These are phyloP conservation scores for Manacus vitellinus DNA, from an alignment of 2,113 vertebrate genomes.

Conservation along the genomic window DNA sequence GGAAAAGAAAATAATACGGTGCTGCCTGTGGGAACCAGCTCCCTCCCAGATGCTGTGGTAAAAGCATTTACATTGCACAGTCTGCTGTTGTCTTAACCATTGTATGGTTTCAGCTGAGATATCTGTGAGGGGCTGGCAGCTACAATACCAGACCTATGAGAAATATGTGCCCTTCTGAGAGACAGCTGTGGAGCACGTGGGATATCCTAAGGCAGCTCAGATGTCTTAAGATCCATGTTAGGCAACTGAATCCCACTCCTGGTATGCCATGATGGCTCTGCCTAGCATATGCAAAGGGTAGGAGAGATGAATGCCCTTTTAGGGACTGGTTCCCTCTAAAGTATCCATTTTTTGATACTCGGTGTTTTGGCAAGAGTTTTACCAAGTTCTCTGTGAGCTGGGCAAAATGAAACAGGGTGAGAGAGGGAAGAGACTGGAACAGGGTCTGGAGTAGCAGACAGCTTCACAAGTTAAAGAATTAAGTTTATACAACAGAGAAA, in stretches of 20 bases:
- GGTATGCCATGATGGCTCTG: background rate
- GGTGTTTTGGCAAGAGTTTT: background rate
- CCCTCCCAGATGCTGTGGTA: background rate
- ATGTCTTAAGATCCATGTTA: background rate
- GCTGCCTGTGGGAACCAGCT: background rate
- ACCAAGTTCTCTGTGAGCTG: background rate
- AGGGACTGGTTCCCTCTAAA: background rate
- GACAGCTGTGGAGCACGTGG: background rate
- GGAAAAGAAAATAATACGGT: background rate
- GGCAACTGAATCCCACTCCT: background rate
- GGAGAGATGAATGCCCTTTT: background rate
- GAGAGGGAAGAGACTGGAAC: background rate
- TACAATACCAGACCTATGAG: background rate
- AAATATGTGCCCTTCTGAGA: background rate
- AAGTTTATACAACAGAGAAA: constrained; percentile 1
- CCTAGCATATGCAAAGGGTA: background rate
- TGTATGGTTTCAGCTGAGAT: background rate
- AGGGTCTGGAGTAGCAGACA: background rate
- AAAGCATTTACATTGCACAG: background rate
- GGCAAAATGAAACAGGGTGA: background rate
- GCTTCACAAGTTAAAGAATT: background rate
- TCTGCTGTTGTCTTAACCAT: background rate
- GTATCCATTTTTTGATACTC: background rate
- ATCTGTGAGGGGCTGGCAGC: background rate
- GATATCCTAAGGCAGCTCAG: background rate